phyloP scores from a whole-genome alignment of 2,888 invertebrate genomes.

The Heliconius cydno region DNA sequence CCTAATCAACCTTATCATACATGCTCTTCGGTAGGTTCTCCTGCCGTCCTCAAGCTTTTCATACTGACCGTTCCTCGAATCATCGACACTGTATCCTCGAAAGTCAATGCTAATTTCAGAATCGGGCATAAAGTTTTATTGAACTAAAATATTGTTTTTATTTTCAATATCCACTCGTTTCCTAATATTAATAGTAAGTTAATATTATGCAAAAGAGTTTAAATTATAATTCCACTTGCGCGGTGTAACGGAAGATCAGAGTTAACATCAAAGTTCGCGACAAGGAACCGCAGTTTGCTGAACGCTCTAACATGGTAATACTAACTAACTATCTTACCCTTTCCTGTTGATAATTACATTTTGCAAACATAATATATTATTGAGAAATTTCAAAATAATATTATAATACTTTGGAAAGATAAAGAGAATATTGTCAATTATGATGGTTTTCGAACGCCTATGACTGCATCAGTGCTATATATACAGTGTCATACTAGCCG shows the following conservation, averaged over 20 bases:
- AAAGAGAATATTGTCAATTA: not conserved
- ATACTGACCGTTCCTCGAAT: not conserved
- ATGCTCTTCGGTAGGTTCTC: too few relatives aligned
- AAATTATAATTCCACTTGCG: conserved; percentile 23
- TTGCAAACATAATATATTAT: not conserved
- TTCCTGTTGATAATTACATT: conserved; percentile 44
- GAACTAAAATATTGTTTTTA: not conserved
- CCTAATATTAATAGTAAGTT: conserved; percentile 3
- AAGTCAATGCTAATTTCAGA: not conserved
- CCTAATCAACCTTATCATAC: too few relatives aligned
- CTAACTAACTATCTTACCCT: conserved; percentile 68
- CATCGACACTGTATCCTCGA: not conserved
- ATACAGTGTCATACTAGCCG: too few relatives aligned
- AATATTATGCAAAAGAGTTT: not conserved
- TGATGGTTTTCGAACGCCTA: too few relatives aligned
- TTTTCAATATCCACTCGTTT: too few relatives aligned
- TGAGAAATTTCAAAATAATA: not conserved
- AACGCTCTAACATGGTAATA: conserved; percentile 73
- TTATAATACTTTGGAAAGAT: not conserved
- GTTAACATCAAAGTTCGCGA: conserved; percentile 67
- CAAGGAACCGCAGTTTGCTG: conserved; percentile 69
- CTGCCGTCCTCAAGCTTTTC: too few relatives aligned
- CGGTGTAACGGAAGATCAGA: conserved; percentile 50
- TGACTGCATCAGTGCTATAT: too few relatives aligned
- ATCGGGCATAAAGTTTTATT: not conserved